Base-by-base conservation (phyloP, 2,113 vertebrate genomes). In the Petrocephalus microphthalmus region DNA sequence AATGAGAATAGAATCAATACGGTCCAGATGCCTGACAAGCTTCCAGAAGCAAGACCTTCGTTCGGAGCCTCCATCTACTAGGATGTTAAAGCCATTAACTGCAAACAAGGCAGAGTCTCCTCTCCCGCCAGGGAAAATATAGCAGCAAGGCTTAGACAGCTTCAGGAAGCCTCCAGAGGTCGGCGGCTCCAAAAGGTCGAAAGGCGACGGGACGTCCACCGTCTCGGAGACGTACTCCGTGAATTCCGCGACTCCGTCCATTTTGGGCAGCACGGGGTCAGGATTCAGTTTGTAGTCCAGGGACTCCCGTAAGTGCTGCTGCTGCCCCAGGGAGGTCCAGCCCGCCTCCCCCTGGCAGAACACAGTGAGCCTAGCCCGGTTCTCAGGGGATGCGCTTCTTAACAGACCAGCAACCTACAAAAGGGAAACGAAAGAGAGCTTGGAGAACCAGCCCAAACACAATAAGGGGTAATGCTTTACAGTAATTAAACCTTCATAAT, bases 81-180 rank as follows among this genome's bases (percentile, higher is more conserved):
- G 95, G 92, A 99, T 98, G 90, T 99, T 99, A 94, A 99, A 99
- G 22, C 98, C 98, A 7, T 99, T 99, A 86, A 99, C 97, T 2
- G 98, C 98, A 86, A 99, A 99, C 84, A 99, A 95, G 67, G 98
- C 98, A 0, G 98, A 99, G 92, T 99, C 98, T 5, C 98, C 98
- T 13, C 98, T 95, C 88, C 98, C 98, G 22, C 98, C 98, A 1
- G 98, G 98, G 90, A 99, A 99, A 91, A 99, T 98, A 91, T 99
- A 99, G 94, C 98, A 99, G 93, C 98, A 99, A 86, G 98, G 98
- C 88, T 99, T 99, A 88, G 98, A 99, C 89, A 99, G 95, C 90
- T 99, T 99, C 91, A 99, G 94, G 90, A 99, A 99, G 17, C 98
- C 98, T 87, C 98, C 98, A 1, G 98, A 99, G n/a, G 97, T 98